Evolutionary conservation across 2,888 invertebrate genomes (phyloP).

Genomic region (Chironomus riparius): DNA sequence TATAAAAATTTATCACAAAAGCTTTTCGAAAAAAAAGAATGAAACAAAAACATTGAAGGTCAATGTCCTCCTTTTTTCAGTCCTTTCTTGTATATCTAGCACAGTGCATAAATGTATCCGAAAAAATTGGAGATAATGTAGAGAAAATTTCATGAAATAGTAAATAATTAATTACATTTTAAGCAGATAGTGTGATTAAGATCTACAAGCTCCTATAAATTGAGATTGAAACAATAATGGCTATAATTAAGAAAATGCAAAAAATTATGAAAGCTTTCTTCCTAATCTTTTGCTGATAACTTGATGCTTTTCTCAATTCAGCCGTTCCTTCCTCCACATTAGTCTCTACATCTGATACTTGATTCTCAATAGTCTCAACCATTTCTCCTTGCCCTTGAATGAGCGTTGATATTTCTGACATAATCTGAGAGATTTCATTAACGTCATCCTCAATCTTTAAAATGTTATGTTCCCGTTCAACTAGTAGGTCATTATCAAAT

Average conservation of each 20-base stretch:
- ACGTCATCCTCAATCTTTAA: conserved; percentile 72
- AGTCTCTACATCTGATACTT: conserved; percentile 63
- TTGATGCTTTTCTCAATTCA: conserved; percentile 71
- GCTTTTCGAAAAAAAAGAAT: too few relatives aligned
- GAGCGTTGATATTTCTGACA: conserved; percentile 58
- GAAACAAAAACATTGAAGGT: too few relatives aligned
- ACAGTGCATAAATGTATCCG: too few relatives aligned
- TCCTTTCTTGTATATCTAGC: too few relatives aligned
- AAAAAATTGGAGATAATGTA: too few relatives aligned
- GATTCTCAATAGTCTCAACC: conserved; percentile 73
- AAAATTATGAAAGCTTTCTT: conserved; percentile 64
- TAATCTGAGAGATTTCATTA: conserved; percentile 73
- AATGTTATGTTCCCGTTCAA: conserved; percentile 72
- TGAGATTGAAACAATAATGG: conserved; percentile 47
- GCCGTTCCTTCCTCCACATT: conserved; percentile 71
- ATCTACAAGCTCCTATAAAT: conserved; percentile 1
- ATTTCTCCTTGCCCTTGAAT: conserved; percentile 4
- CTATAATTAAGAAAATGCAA: conserved; percentile 55
- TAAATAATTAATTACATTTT: too few relatives aligned
- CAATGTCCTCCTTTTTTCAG: too few relatives aligned
- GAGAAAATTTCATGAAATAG: too few relatives aligned
- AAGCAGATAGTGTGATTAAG: too few relatives aligned
- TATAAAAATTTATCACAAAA: too few relatives aligned
- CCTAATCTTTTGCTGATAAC: conserved; percentile 67
- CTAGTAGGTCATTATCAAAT: conserved; percentile 68